A percentile compares a stretch with the other conserved stretches of the same genome.
These are phyloP conservation scores for Labeo calbasu DNA, from an alignment of 2,797 vertebrate species.

Conservation along the genomic window DNA sequence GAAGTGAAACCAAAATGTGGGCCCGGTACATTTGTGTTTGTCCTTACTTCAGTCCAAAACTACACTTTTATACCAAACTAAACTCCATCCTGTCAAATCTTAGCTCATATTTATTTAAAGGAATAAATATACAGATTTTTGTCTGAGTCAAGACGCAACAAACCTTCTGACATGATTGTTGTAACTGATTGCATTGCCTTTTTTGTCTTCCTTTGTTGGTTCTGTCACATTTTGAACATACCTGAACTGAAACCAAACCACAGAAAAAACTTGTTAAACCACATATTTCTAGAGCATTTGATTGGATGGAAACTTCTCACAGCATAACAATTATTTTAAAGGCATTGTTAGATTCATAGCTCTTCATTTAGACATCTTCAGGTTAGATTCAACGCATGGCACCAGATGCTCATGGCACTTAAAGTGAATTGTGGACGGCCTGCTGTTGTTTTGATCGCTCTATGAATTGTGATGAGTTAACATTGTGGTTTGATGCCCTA, in stretches of 20 bases:
- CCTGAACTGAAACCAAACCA: conserved; percentile 77
- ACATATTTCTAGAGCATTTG: conserved; percentile 52
- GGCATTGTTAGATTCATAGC: conserved; percentile 7
- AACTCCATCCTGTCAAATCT: conserved; percentile 15
- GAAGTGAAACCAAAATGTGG: conserved; percentile 41
- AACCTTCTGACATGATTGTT: neutral
- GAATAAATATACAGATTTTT: neutral
- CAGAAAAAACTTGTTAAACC: conserved; percentile 76
- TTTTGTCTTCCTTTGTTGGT: conserved; percentile 25
- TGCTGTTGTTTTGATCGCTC: neutral
- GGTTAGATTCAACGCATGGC: conserved; percentile 19
- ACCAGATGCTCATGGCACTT: neutral
- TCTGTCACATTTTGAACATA: conserved; percentile 38
- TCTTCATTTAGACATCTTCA: neutral
- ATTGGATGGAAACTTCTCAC: conserved; percentile 35
- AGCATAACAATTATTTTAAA: conserved; percentile 41
- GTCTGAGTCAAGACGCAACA: neutral
- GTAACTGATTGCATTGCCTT: neutral
- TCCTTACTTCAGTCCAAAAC: conserved; percentile 15
- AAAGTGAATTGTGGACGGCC: neutral
- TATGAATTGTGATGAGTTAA: conserved; percentile 17
- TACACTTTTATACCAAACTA: conserved; percentile 20
- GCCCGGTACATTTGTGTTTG: neutral
- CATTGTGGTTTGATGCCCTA: conserved; percentile 39
- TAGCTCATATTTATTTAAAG: neutral